A percentile compares a stretch with the other conserved stretches of the same genome.
phyloP scores from a whole-genome alignment of 2,888 invertebrate genomes.

The Galeruca laticollis region DNA sequence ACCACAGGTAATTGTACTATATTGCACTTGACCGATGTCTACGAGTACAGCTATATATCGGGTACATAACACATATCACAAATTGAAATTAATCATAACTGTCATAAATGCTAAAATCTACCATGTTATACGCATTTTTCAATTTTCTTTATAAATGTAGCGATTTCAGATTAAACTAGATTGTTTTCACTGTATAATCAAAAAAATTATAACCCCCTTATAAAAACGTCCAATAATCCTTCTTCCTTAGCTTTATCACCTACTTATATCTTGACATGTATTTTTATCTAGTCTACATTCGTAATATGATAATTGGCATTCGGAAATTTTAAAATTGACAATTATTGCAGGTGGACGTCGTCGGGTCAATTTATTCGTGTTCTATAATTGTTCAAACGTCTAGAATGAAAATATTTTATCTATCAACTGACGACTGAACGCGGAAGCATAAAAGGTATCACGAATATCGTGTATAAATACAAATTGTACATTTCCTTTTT shows the following conservation, averaged over 20 bases:
- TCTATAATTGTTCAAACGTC: slow-evolving; percentile 34
- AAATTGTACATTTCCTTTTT: slow-evolving; percentile 51
- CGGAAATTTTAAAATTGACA: slow-evolving; percentile 34
- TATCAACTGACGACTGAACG: slow-evolving; percentile 32
- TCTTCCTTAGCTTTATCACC: slow-evolving; percentile 28
- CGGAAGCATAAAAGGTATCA: slow-evolving; percentile 49
- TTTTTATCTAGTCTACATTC: slow-evolving; percentile 29
- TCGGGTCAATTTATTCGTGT: slow-evolving; percentile 48
- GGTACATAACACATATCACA: no score
- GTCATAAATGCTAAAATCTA: no score
- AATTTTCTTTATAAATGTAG: no score
- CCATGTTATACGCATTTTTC: no score
- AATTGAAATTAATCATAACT: no score
- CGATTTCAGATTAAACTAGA: no score
- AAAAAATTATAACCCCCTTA: no score
- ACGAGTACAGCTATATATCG: no score
- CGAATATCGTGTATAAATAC: slow-evolving; percentile 51
- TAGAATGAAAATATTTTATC: slow-evolving; percentile 40
- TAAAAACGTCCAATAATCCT: slow-evolving; percentile 21
- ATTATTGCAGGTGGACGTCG: slow-evolving; percentile 43
- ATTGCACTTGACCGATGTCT: no score
- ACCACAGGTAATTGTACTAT: no score
- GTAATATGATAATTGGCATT: slow-evolving; percentile 44
- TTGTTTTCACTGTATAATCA: not conserved
- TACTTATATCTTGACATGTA: slow-evolving; percentile 34